Evolutionary conservation across 1,140 invertebrate species (phyloP).

Genomic region (Halictus rubicundus): DNA sequence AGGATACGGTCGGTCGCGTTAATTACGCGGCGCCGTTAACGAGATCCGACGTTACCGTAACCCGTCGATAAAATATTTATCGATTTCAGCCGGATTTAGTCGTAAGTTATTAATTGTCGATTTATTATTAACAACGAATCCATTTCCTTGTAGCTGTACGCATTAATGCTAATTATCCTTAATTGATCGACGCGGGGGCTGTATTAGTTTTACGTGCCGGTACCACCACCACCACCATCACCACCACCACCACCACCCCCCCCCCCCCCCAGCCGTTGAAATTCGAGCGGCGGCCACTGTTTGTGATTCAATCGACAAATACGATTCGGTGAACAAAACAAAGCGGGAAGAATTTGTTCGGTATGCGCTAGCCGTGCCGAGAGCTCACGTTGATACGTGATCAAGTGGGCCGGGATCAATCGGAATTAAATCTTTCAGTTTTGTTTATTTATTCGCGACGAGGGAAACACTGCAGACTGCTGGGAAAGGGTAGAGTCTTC

Average conservation of each 20-base stretch:
- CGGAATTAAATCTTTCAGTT: constrained; percentile 11
- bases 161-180: constrained; percentile 44
- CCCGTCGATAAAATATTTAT: constrained; percentile 43
- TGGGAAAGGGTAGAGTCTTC: no score
- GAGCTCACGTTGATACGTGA: constrained; percentile 3
- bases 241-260: no score
- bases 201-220: constrained; percentile 32
- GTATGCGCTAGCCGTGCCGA: background rate
- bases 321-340: constrained; percentile 30
- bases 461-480: no score
- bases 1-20: constrained; percentile 40
- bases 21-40: constrained; percentile 45
- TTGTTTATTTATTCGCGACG: background rate
- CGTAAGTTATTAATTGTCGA: constrained; percentile 48
- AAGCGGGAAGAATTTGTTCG: constrained; percentile 22
- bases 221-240: no score
- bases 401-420: background rate
- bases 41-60: constrained; percentile 29
- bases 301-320: constrained; percentile 32
- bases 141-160: constrained; percentile 30
- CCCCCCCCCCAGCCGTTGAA: background rate
- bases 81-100: background rate
- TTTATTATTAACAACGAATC: constrained; percentile 57
- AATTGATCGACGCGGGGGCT: constrained; percentile 34
- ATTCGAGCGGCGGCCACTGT: constrained; percentile 5